Evolutionary conservation across 2,113 vertebrate genomes (phyloP), one percentile per base, ranked within the genome.

Genomic region (Melanotaenia duboulayi): DNA sequence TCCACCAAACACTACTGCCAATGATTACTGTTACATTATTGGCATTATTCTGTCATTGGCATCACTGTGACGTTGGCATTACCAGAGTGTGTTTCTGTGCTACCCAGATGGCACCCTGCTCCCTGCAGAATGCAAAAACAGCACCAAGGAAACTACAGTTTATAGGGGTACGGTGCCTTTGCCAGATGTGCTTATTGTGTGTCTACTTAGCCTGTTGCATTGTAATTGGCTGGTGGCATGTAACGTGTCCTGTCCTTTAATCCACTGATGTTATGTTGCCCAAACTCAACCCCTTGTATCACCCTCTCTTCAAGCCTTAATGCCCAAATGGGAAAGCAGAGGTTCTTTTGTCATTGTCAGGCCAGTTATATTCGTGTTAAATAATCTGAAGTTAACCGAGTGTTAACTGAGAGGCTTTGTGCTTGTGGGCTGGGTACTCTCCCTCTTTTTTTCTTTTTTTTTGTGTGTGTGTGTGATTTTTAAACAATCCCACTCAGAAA

Each of bases 41-140:
- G 87, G 88, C 84, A 87, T 91, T 83, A 83, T 81, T 69, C 67
- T 69, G 76, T 59, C 60, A 58, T 87, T 86, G 84, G 82, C 79
- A 65, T 75, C 84, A 86, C 86, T 90, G 87, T 90, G 88, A 91
- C 87, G 72, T 83, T 85, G 82, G 86, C 88, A 86, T 89, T 87
- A 86, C 85, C 52, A 49, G 73, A 80, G 77, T 39, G 4, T 5
- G 32, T 58, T 35, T 35, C 42, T 72, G 74, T 65, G 74, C 72
- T 71, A 35, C 58, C 83, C 48, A 17, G 32, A 39, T 1, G 73
- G 71, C 59, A 8, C 81, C 76, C 13, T n/a, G 65, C 69, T 77
- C 74, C 62, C 71, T 55, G 62, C 55, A 64, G 63, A 71, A 70
- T 23, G 59, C 77, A 69, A 66, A 67, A 58, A 42, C n/a, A 9